Percentiles rank a stretch among this genome's conserved stretches.
phyloP scores from a whole-genome alignment of 2,888 invertebrate species.

The Liposcelis brunnea region DNA sequence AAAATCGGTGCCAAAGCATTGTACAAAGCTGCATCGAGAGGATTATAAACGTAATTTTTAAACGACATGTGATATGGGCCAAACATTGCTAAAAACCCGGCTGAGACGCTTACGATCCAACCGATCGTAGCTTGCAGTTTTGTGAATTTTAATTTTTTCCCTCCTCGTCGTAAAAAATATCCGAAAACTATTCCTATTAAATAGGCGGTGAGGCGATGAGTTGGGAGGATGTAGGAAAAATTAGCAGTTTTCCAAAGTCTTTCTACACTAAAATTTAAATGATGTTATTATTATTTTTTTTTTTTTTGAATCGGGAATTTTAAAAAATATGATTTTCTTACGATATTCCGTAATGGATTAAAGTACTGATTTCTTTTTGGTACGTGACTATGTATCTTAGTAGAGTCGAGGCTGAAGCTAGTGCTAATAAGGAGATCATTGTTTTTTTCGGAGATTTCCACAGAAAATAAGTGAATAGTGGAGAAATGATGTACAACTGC shows the following conservation, averaged over 20 bases:
- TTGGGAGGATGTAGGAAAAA: constrained; percentile 36
- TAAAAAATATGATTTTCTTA: constrained; percentile 22
- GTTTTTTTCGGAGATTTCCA: constrained; percentile 29
- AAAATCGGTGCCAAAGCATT: constrained; percentile 37
- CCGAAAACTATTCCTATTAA: constrained; percentile 37
- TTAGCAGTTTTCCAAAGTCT: constrained; percentile 33
- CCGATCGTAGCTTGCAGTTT: constrained; percentile 29
- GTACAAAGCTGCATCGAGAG: constrained; percentile 34
- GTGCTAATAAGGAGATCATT: constrained; percentile 24
- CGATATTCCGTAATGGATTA: constrained; percentile 37
- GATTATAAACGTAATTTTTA: constrained; percentile 32
- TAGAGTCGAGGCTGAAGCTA: constrained; percentile 30
- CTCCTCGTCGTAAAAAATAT: constrained; percentile 28
- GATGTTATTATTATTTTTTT: background rate
- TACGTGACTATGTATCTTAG: constrained; percentile 31
- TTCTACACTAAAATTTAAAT: constrained; percentile 25
- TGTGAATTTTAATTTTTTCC: constrained; percentile 26
- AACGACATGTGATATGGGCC: constrained; percentile 37
- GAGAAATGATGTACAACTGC: constrained; percentile 35
- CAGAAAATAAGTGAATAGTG: constrained; percentile 32
- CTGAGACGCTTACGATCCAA: constrained; percentile 27
- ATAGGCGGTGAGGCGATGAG: constrained; percentile 37
- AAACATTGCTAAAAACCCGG: constrained; percentile 29
- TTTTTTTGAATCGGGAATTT: background rate
- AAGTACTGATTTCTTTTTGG: constrained; percentile 34